Evolutionary conservation across 2,113 vertebrate genomes (phyloP), one percentile per base, ranked within the genome.

Genomic region (Promerops cafer): DNA sequence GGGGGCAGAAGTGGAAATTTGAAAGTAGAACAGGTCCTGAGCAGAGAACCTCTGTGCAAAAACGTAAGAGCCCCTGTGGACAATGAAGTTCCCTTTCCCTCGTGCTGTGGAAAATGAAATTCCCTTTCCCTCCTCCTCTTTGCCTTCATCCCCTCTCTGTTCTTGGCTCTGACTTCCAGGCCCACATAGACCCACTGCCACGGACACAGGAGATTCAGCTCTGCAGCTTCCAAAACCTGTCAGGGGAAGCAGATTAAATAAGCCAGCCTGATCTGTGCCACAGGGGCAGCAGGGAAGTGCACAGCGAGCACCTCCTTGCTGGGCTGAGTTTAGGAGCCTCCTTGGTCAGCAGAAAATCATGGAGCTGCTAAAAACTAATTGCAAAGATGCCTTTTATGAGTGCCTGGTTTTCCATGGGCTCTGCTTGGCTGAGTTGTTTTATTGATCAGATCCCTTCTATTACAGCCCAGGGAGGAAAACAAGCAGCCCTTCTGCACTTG

Each of bases 311-410:
- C 24, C 76, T 83, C 2, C 0, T 24, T 12, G 59, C 80, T 76
- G 52, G 1, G 16, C 6, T 13, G 60, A 45, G 16, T 24, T 70
- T 5, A 17, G 69, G 79, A 92, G 75, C 39, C 24, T 85, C 77
- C 28, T 33, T n/a, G 76, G 33, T 64, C 80, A 61, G 76, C 37
- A 22, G 47, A n/a, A 89, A 61, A 89, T 40, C 54, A 2, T 3
- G 10, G 66, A 63, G 75, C 61, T 44, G 75, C 76, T 88, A 65
- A 90, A 85, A 80, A n/a, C 49, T 68, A 68, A 78, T 89, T 87
- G 39, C 70, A 35, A 21, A 68, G 84, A 68, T 49, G 69, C 57
- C 22, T 90, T 93, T 88, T 82, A 66, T 45, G 79, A 83, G n/a
- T 16, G n/a, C 37, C 7, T 5, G 4, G 27, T 44, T 85, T 72